These are phyloP conservation scores for Plagodis pulveraria DNA, from an alignment of 2,888 invertebrate species.

Conservation along the genomic window DNA sequence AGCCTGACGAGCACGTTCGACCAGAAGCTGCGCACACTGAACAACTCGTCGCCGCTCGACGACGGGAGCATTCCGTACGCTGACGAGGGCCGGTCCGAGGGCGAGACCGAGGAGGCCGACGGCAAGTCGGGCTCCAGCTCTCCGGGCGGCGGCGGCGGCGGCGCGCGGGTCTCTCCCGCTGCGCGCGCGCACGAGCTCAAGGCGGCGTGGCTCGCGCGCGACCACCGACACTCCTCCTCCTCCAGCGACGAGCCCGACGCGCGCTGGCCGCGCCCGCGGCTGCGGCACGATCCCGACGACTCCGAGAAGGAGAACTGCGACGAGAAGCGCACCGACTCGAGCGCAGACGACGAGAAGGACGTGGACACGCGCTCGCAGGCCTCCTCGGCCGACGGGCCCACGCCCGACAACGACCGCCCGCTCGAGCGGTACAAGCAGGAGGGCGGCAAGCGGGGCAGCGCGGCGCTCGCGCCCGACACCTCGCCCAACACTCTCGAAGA, in stretches of 20 bases:
- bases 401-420: slow-evolving; percentile 74
- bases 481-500: slow-evolving; percentile 28
- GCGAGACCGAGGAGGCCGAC: slow-evolving; percentile 56
- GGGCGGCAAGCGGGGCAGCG: slow-evolving; percentile 57
- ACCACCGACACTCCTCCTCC: slow-evolving; percentile 68
- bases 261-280: slow-evolving; percentile 45
- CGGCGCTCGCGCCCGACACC: slow-evolving; percentile 45
- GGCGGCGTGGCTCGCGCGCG: slow-evolving; percentile 77
- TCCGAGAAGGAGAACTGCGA: slow-evolving; percentile 73
- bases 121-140: slow-evolving; percentile 66
- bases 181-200: slow-evolving; percentile 72
- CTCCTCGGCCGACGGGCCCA: slow-evolving; percentile 50
- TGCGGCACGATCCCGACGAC: slow-evolving; percentile 62
- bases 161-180: slow-evolving; percentile 53
- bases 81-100: slow-evolving; percentile 86
- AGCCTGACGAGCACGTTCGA: slow-evolving; percentile 94
- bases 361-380: slow-evolving; percentile 89
- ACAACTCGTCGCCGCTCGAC: slow-evolving; percentile 87
- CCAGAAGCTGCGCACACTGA: slow-evolving; percentile 90
- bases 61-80: slow-evolving; percentile 90
- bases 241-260: slow-evolving; percentile 62
- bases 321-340: slow-evolving; percentile 41
- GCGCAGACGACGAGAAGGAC: slow-evolving; percentile 86
- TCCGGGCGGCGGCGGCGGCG: slow-evolving; percentile 54
- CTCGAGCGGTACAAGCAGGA: slow-evolving; percentile 48